A percentile compares a stretch with the other conserved stretches of the same genome.
Evolutionary conservation across 2,113 vertebrate species (phyloP).

Genomic region (Clinocottus analis): DNA sequence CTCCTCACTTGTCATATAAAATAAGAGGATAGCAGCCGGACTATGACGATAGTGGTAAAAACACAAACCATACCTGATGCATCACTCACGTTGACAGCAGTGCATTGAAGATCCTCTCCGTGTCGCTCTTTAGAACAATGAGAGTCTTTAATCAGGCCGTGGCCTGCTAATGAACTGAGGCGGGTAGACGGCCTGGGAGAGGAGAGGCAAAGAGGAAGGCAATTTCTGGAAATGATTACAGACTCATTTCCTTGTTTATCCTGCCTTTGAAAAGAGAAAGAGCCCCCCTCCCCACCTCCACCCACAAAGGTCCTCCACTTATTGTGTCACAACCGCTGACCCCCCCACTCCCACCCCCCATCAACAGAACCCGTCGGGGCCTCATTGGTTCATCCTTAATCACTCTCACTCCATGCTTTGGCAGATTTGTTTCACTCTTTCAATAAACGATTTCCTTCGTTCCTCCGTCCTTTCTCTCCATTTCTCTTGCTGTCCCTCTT

Average conservation of each 20-base stretch:
- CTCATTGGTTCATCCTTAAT: constrained; percentile 71
- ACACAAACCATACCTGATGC: constrained; percentile 37
- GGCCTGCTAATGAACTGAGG: constrained; percentile 83
- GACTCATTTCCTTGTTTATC: constrained; percentile 88
- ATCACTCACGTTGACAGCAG: constrained; percentile 43
- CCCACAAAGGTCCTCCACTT: constrained; percentile 69
- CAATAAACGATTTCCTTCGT: constrained; percentile 76
- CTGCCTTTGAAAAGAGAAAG: constrained; percentile 81
- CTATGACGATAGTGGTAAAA: background rate
- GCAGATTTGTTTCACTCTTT: constrained; percentile 79
- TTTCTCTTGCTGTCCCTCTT: constrained; percentile 58
- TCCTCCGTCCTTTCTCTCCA: constrained; percentile 62
- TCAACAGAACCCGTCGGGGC: constrained; percentile 52
- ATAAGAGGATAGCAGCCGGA: constrained; percentile 12
- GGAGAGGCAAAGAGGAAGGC: constrained; percentile 78
- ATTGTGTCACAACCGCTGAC: constrained; percentile 66
- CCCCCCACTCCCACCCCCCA: constrained; percentile 33
- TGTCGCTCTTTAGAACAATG: constrained; percentile 64
- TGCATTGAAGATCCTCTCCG: constrained; percentile 46
- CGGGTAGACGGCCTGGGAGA: constrained; percentile 70
- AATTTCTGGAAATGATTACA: constrained; percentile 88
- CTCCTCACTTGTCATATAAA: constrained; percentile 36
- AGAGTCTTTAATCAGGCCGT: constrained; percentile 83
- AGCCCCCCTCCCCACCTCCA: constrained; percentile 59
- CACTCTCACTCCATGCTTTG: constrained; percentile 68